Evolutionary conservation across 2,113 vertebrate species (phyloP).

Genomic region (Enhydra lutris): DNA sequence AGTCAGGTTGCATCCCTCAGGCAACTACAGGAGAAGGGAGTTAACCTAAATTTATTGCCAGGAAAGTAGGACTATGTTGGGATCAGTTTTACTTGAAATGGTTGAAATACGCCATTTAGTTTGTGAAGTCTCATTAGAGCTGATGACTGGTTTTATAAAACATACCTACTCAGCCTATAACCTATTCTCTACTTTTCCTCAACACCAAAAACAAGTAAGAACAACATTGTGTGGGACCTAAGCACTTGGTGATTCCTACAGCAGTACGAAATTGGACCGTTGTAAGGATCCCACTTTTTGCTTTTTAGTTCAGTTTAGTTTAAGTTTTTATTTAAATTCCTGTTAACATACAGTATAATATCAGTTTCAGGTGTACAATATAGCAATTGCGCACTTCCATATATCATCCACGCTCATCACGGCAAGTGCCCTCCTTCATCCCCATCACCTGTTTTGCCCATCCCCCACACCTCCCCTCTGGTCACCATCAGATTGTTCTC

Average conservation of each 20-base stretch:
- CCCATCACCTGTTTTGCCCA: not conserved
- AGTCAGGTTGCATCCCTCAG: not conserved
- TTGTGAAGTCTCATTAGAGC: not conserved
- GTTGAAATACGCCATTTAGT: not conserved
- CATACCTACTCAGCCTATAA: not conserved
- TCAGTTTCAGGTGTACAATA: not conserved
- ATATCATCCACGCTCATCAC: not conserved
- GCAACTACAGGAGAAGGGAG: not conserved
- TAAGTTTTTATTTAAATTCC: not conserved
- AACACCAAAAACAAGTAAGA: not conserved
- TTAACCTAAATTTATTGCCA: slow-evolving; percentile 19
- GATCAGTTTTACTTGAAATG: slow-evolving; percentile 13
- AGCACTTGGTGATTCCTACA: not conserved
- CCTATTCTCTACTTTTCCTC: not conserved
- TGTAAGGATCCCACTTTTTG: not conserved
- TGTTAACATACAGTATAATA: not conserved
- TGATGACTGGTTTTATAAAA: not conserved
- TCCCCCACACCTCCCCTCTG: not conserved
- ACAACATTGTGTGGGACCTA: not conserved
- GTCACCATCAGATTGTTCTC: not conserved
- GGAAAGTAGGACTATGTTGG: not conserved
- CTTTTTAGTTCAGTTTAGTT: not conserved
- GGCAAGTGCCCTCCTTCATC: too few relatives aligned
- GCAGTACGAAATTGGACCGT: not conserved
- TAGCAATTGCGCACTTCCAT: not conserved